These are phyloP conservation scores for Stomorhina lunata DNA, from an alignment of 2,888 invertebrate species.

Conservation along the genomic window DNA sequence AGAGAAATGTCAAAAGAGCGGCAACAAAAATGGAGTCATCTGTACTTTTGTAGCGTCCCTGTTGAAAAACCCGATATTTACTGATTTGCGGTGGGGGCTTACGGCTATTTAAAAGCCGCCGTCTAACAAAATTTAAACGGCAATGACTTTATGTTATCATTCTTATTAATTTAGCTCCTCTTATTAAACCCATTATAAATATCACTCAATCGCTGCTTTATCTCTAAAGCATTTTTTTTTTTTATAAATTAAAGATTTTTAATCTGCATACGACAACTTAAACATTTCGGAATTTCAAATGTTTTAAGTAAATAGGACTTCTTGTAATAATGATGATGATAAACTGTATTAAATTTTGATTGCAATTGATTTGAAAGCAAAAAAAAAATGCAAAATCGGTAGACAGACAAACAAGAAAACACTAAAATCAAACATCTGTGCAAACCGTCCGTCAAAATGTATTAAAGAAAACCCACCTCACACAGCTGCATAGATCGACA, in stretches of 20 bases:
- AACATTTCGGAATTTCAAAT: constrained; percentile 19
- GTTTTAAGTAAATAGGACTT: constrained; percentile 30
- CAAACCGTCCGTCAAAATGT: constrained; percentile 47
- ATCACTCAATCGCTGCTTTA: neutral
- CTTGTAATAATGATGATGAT: constrained; percentile 47
- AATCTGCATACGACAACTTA: constrained; percentile 37
- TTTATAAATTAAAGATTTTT: constrained; percentile 46
- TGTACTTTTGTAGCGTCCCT: no score
- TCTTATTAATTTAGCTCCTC: neutral
- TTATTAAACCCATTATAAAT: constrained; percentile 24
- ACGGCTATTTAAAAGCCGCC: no score
- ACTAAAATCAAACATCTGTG: constrained; percentile 53
- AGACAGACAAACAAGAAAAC: neutral
- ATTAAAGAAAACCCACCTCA: constrained; percentile 45
- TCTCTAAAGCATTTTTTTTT: no score
- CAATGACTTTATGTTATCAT: no score
- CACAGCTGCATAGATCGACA: constrained; percentile 60
- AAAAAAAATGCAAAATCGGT: neutral
- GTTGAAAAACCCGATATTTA: no score
- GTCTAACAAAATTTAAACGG: no score
- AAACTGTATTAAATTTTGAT: constrained; percentile 58
- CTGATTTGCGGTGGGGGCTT: no score
- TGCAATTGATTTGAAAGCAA: constrained; percentile 53
- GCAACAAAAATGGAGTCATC: no score
- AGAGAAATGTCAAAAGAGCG: no score